Base-by-base conservation (phyloP, 2,888 invertebrate genomes). In the Conomelus anceps region DNA sequence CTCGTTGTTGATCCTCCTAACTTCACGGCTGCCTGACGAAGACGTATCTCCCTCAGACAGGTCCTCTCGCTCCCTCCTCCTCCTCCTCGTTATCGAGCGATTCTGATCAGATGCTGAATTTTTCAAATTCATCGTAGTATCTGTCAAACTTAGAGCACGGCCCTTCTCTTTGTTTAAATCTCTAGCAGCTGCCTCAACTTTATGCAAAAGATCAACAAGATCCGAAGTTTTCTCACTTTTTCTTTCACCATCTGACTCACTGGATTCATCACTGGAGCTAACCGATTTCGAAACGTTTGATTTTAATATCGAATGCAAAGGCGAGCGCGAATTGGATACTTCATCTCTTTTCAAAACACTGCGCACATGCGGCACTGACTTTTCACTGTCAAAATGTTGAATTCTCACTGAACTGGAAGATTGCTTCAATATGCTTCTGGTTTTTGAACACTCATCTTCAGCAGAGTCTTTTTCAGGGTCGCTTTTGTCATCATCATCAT, bases 1-100 rank as follows among this genome's bases (percentile, higher is more conserved):
- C 91, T 94, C 94, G 89, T 91, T 92, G 23, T 88, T 89, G 88
- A 94, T 95, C 92, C 95, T 96, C 1, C 95, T 94, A 91, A 96
- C 95, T 92, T 96, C 96, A 0, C 95, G 93, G 0, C 95, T 95
- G 23, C 95, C 95, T 88, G 95, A 95, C 91, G 95, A 96, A 1
- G 92, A 92, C 13, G 91, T 91, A 91, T 96, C 96, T 0, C 95
- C 95, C 92, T 95, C 95, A 13, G 93, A 93, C 0, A 93, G 93
- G 7, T 89, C 91, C 22, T 41, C 84, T 22, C 84, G 22, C 0
- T 84, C 89, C 22, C 22, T 22, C 23, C 11, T 24, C 26, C 87
- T 86, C 63, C 34, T 89, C 22, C 85, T 84, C n/a, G 22, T 29
- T 1, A 86, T 85, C 26, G 88, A 63, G 29, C 85, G 85, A 86